Evolutionary conservation across 2,797 vertebrate genomes (phyloP).

Genomic region (Lepidocolaptes lacrymiger): DNA sequence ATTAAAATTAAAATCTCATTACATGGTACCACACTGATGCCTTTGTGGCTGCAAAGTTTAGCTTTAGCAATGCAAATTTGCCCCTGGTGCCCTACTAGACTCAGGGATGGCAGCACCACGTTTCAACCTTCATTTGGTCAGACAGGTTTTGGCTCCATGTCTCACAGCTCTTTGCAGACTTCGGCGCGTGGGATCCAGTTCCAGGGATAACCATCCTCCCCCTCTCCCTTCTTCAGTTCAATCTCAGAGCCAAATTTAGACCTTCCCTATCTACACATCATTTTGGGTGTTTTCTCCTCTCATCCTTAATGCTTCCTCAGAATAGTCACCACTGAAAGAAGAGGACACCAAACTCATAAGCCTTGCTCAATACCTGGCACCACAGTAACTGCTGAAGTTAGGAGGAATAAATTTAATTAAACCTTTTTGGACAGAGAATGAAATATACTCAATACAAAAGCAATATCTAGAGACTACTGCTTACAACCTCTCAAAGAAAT

Average conservation of each 20-base stretch:
- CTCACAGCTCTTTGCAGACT: neutral
- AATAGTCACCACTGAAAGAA: neutral
- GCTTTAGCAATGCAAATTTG: neutral
- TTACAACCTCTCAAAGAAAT: neutral
- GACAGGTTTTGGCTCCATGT: neutral
- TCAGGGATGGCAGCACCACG: neutral
- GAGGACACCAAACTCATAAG: neutral
- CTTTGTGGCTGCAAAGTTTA: neutral
- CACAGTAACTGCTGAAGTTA: neutral
- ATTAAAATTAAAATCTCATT: conserved; percentile 33
- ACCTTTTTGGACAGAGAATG: neutral
- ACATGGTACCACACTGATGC: neutral
- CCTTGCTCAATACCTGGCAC: neutral
- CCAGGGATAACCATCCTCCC: neutral
- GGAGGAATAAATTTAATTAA: neutral
- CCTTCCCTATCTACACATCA: neutral
- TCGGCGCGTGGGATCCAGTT: neutral
- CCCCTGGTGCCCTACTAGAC: neutral
- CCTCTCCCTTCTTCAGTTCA: neutral
- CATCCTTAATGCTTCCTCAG: rapidly evolving
- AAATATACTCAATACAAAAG: neutral
- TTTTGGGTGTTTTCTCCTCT: neutral
- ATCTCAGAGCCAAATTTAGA: neutral
- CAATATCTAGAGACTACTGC: neutral
- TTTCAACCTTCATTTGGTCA: neutral